Evolutionary conservation across 2,888 invertebrate genomes (phyloP).

Genomic region (Chymomyza amoena): DNA sequence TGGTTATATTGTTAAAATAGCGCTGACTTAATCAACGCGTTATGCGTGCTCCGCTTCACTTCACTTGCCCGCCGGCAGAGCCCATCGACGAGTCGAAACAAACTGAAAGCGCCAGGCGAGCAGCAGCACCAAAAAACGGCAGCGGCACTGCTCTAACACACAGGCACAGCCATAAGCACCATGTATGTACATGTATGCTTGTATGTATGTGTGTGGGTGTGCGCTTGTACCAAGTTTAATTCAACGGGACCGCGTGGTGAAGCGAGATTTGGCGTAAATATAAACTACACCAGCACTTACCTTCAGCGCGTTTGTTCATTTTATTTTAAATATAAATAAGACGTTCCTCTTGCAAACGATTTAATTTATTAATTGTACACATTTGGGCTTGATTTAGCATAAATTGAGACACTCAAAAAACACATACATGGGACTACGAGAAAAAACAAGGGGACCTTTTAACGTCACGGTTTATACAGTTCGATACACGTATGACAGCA

Average conservation of each 20-base stretch:
- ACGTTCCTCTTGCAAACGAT: not conserved
- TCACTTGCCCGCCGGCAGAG: not conserved
- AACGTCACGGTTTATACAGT: not conserved
- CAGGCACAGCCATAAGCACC: not conserved
- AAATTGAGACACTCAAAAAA: not conserved
- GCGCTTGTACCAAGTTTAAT: not conserved
- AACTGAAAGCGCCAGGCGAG: not conserved
- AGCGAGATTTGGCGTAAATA: not conserved
- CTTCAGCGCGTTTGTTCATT: not conserved
- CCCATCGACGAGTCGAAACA: not conserved
- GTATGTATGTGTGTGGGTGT: not conserved
- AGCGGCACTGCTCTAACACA: not conserved
- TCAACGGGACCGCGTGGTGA: too few relatives aligned
- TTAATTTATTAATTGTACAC: not conserved
- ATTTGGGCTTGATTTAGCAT: not conserved
- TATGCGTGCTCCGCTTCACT: constrained; percentile 6
- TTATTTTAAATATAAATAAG: not conserved
- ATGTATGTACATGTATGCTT: not conserved
- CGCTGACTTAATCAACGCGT: constrained; percentile 57
- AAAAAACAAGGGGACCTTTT: not conserved
- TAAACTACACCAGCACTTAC: not conserved
- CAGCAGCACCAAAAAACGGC: not conserved
- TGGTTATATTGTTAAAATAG: constrained; percentile 40
- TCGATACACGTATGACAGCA: not conserved
- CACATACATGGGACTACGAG: not conserved